Evolutionary conservation across 2,888 invertebrate species (phyloP).

Genomic region (Dryobotodes eremita): DNA sequence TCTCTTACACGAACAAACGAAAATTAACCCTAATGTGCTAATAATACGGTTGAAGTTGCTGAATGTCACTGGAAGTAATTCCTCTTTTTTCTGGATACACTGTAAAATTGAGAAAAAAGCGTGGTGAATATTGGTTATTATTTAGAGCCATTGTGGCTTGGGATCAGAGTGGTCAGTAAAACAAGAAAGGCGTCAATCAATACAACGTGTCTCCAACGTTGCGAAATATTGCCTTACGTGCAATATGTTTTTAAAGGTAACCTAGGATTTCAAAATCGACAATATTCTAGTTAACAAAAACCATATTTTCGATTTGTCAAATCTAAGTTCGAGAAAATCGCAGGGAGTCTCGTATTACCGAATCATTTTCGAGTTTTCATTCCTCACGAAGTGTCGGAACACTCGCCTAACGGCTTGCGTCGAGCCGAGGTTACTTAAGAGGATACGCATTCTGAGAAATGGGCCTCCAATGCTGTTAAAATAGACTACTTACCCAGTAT

Average conservation of each 20-base stretch:
- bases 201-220: neutral
- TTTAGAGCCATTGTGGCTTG: neutral
- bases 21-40: conserved; percentile 64
- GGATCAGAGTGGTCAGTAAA: neutral
- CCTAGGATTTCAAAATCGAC: neutral
- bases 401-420: too few relatives aligned
- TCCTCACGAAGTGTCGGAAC: neutral
- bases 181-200: neutral
- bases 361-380: neutral
- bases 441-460: neutral
- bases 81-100: conserved; percentile 83
- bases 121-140: neutral
- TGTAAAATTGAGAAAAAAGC: conserved; percentile 70
- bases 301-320: neutral
- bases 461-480: neutral
- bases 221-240: too few relatives aligned
- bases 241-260: neutral
- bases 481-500: conserved; percentile 78
- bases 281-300: neutral
- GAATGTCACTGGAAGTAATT: conserved; percentile 82
- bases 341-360: neutral
- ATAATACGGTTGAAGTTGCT: conserved; percentile 38
- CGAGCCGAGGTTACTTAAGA: too few relatives aligned
- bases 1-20: conserved; percentile 73
- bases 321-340: neutral